These are phyloP conservation scores for Lepidurus apus DNA, from an alignment of 1,140 invertebrate species.

Conservation along the genomic window DNA sequence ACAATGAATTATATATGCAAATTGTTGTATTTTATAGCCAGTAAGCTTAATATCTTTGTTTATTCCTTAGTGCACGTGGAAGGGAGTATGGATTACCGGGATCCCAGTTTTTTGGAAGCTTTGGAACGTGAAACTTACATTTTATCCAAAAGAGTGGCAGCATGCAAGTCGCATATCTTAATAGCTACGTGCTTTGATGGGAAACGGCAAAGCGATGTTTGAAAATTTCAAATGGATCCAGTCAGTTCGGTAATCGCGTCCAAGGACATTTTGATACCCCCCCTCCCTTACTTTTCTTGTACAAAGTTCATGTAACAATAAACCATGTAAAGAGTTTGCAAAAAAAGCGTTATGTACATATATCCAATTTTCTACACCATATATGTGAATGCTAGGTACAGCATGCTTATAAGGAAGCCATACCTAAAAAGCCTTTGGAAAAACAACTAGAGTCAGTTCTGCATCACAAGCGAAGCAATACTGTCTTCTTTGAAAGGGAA, in stretches of 20 bases:
- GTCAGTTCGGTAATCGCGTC: background rate
- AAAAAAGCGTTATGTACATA: background rate
- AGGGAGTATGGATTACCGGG: slow-evolving; percentile 50
- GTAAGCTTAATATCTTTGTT: slow-evolving; percentile 36
- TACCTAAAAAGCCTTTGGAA: background rate
- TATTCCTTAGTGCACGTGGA: slow-evolving; percentile 52
- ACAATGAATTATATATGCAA: too few species aligned
- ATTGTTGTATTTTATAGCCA: slow-evolving; percentile 34
- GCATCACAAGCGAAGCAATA: background rate
- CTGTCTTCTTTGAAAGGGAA: background rate
- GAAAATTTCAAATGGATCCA: slow-evolving; percentile 7
- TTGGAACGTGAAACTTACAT: slow-evolving; percentile 52
- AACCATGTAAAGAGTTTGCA: slow-evolving; percentile 5
- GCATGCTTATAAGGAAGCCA: background rate
- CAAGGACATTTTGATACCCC: background rate
- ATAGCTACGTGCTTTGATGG: slow-evolving; percentile 53
- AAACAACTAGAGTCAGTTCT: background rate
- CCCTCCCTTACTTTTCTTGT: background rate
- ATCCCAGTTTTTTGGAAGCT: slow-evolving; percentile 53
- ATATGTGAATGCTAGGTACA: too few species aligned
- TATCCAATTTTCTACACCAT: too few species aligned
- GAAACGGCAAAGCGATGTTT: background rate
- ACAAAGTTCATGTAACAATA: slow-evolving; percentile 16
- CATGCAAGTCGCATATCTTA: slow-evolving; percentile 53
- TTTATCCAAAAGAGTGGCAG: slow-evolving; percentile 52